These are phyloP conservation scores for Choreutis nemorana DNA, from an alignment of 2,888 invertebrate species.

Conservation along the genomic window DNA sequence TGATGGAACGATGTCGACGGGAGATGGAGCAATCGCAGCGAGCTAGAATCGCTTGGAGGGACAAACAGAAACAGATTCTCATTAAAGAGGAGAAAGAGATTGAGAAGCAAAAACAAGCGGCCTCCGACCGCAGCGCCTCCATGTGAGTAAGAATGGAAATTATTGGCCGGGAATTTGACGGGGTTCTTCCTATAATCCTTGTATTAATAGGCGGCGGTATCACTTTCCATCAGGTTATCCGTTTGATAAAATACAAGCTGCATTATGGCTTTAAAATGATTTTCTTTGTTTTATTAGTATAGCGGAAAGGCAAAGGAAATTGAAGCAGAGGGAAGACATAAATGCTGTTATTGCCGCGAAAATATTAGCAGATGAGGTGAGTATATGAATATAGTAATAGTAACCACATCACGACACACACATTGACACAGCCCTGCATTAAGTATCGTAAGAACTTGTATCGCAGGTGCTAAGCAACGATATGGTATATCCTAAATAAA, in stretches of 20 bases:
- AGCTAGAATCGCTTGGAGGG: constrained; percentile 58
- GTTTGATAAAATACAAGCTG: too few species aligned
- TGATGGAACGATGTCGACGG: constrained; percentile 46
- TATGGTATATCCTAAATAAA: too few species aligned
- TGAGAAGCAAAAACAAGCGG: constrained; percentile 23
- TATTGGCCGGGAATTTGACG: too few species aligned
- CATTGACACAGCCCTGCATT: too few species aligned
- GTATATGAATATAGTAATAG: background rate
- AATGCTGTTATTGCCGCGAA: constrained; percentile 29
- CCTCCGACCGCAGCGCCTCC: constrained; percentile 23
- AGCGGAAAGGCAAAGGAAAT: constrained; percentile 27
- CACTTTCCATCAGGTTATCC: too few species aligned
- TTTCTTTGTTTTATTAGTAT: constrained; percentile 29
- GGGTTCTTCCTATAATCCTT: too few species aligned
- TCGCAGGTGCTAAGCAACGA: too few species aligned
- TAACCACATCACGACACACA: too few species aligned
- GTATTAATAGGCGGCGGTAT: too few species aligned
- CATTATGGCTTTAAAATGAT: too few species aligned
- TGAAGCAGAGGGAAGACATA: constrained; percentile 25
- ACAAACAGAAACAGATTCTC: constrained; percentile 32
- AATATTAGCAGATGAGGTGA: constrained; percentile 38
- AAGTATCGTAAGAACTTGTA: too few species aligned
- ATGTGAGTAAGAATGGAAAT: too few species aligned
- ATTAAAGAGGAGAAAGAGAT: constrained; percentile 46
- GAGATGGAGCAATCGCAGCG: constrained; percentile 62